Evolutionary conservation across 1,140 invertebrate species (phyloP).

Genomic region (Copidosoma floridanum): DNA sequence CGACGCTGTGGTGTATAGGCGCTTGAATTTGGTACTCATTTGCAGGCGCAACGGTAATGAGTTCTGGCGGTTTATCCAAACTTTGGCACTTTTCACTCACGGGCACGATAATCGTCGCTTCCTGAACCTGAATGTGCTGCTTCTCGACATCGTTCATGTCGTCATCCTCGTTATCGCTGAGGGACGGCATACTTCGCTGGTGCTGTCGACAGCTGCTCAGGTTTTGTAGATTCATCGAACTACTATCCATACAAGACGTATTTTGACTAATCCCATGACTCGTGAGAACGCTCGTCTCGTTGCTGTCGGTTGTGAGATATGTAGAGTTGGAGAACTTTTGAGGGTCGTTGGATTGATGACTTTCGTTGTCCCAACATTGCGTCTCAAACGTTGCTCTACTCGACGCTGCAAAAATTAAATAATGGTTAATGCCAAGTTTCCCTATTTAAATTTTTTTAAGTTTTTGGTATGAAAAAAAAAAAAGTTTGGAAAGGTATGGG

Average conservation of each 20-base stretch:
- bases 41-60: constrained; percentile 54
- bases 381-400: constrained; percentile 58
- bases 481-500: no score
- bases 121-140: constrained; percentile 25
- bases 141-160: constrained; percentile 44
- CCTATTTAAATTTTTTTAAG: no score
- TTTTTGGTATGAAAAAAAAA: no score
- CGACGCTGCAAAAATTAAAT: background rate
- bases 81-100: constrained; percentile 46
- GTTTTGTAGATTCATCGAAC: constrained; percentile 66
- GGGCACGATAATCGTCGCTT: constrained; percentile 24
- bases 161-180: constrained; percentile 31
- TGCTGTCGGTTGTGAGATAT: background rate
- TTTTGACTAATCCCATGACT: constrained; percentile 40
- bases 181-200: no score
- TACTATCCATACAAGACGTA: constrained; percentile 60
- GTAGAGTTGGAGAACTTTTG: constrained; percentile 12
- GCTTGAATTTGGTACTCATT: constrained; percentile 67
- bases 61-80: constrained; percentile 35
- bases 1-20: constrained; percentile 67
- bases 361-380: constrained; percentile 49
- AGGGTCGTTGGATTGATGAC: constrained; percentile 31
- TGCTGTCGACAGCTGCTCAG: constrained; percentile 71
- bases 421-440: no score
- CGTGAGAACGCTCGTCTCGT: background rate